These are phyloP conservation scores for Dicentrarchus labrax DNA, from an alignment of 2,113 vertebrate genomes.

Conservation along the genomic window DNA sequence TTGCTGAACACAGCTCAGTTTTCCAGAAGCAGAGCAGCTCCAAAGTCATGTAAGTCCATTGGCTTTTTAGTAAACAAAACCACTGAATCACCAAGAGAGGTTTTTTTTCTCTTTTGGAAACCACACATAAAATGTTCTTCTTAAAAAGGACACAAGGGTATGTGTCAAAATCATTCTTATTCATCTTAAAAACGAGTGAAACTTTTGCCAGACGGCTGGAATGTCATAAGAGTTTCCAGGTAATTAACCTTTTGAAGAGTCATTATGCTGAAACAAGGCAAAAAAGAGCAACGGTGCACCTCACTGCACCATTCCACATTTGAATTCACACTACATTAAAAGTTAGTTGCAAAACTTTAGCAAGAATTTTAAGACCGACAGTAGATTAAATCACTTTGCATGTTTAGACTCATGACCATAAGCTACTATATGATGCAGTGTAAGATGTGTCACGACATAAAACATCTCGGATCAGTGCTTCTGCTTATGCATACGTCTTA, in stretches of 20 bases:
- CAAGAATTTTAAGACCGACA: not conserved
- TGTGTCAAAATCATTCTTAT: not conserved
- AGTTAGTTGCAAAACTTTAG: not conserved
- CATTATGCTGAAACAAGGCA: not conserved
- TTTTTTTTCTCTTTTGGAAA: not conserved
- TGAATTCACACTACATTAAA: not conserved
- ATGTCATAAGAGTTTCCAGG: not conserved
- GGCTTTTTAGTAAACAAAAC: conserved; percentile 22
- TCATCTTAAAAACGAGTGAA: not conserved
- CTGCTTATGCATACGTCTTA: too few relatives aligned
- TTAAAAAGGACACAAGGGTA: not conserved
- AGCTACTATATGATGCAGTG: not conserved
- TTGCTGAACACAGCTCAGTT: conserved; percentile 25
- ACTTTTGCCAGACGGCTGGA: not conserved
- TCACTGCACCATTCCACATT: not conserved
- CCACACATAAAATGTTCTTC: not conserved
- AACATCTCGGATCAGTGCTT: not conserved
- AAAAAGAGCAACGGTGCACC: not conserved
- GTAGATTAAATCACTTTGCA: not conserved
- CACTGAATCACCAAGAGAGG: not conserved
- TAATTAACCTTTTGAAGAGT: not conserved
- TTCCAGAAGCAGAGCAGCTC: conserved; percentile 22
- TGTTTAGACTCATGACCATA: not conserved
- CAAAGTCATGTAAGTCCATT: conserved; percentile 10
- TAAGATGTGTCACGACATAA: not conserved